phyloP scores from a whole-genome alignment of 2,113 vertebrate genomes.

The Burhinus oedicnemus region DNA sequence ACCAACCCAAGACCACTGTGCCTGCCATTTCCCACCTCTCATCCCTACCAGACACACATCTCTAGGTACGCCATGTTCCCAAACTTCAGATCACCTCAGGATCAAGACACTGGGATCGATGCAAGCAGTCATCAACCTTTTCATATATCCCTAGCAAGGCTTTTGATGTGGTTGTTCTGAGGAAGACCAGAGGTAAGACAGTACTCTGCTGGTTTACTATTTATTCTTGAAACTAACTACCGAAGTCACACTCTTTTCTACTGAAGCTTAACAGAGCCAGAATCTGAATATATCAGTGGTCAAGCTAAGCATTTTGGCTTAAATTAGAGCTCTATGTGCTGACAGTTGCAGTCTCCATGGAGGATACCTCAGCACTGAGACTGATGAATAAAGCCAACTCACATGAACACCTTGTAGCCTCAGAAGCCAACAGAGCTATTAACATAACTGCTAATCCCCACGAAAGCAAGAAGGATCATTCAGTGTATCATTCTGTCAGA shows the following conservation, averaged over 20 bases:
- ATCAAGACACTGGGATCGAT: constrained; percentile 49
- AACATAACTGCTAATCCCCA: background rate
- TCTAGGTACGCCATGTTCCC: constrained; percentile 77
- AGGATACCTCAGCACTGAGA: background rate
- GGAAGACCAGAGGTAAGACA: constrained; percentile 77
- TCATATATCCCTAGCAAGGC: constrained; percentile 58
- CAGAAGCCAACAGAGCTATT: background rate
- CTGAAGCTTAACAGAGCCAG: background rate
- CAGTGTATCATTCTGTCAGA: background rate
- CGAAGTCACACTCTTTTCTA: background rate
- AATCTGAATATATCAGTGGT: background rate
- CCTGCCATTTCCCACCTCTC: constrained; percentile 61
- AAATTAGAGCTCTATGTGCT: background rate
- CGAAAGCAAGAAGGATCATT: background rate
- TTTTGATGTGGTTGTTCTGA: constrained; percentile 63
- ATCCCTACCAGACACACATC: constrained; percentile 83
- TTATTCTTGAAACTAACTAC: background rate
- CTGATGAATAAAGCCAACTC: background rate
- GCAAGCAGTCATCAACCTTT: constrained; percentile 49
- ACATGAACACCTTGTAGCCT: background rate
- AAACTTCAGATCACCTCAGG: constrained; percentile 67
- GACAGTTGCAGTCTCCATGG: background rate
- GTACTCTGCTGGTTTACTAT: background rate
- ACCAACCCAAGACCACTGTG: constrained; percentile 71
- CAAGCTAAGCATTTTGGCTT: background rate